Conservation (phyloP, 1,140 invertebrate genomes). For the Sminthurides bifidus region DNA sequence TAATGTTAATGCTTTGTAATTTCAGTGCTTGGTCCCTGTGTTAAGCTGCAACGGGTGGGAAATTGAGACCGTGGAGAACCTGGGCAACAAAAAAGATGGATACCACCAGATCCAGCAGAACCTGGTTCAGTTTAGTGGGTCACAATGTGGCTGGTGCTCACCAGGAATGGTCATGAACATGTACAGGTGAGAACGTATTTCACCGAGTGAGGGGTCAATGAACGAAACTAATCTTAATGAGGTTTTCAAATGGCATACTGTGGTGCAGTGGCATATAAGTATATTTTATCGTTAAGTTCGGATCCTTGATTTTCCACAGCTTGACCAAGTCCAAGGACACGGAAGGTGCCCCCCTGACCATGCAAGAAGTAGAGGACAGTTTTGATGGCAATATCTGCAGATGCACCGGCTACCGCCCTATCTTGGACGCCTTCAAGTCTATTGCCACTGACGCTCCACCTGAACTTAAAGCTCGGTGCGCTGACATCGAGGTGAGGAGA, state of each 20-base stretch:
- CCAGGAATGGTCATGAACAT: conserved; percentile 78
- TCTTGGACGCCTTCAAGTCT: conserved; percentile 44
- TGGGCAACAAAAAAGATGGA: conserved; percentile 18
- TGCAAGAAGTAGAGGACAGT: conserved; percentile 35
- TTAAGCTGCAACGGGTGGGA: conserved; percentile 29
- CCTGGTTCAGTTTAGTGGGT: conserved; percentile 57
- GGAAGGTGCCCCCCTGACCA: too few species aligned
- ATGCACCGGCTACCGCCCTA: conserved; percentile 44
- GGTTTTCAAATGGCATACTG: too few species aligned
- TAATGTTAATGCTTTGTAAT: neutral
- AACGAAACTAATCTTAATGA: too few species aligned
- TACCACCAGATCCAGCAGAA: conserved; percentile 47
- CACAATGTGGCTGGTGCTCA: conserved; percentile 70
- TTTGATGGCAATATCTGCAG: conserved; percentile 41
- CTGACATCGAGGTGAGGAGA: too few species aligned
- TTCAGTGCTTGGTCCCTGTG: conserved; percentile 32
- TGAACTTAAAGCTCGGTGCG: too few species aligned
- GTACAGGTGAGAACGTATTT: conserved; percentile 45
- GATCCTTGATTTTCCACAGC: too few species aligned
- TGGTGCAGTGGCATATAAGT: too few species aligned
- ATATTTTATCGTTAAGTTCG: too few species aligned
- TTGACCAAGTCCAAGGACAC: too few species aligned
- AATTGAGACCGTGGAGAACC: conserved; percentile 19
- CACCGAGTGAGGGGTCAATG: too few species aligned
- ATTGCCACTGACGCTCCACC: too few species aligned